Conservation (phyloP, 2,888 invertebrate genomes). For the Acanthoscelides obtectus region DNA sequence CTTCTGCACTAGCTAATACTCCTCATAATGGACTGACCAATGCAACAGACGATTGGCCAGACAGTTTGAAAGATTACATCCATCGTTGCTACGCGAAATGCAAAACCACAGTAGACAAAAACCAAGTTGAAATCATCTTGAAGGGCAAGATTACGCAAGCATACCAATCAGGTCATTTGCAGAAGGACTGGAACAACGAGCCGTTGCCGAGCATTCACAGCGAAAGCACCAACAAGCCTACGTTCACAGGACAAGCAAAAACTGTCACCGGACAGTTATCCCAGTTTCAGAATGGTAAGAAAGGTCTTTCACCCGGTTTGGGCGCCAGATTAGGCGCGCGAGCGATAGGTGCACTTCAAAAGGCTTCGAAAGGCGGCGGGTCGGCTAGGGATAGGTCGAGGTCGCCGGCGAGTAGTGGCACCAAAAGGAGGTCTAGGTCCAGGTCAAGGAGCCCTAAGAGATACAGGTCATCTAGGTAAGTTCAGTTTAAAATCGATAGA, state of each 20-base stretch:
- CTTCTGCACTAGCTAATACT: slow-evolving; percentile 10
- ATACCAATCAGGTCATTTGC: slow-evolving; percentile 80
- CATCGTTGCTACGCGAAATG: slow-evolving; percentile 90
- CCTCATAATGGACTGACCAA: slow-evolving; percentile 40
- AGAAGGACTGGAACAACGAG: slow-evolving; percentile 94
- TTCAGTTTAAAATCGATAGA: background rate
- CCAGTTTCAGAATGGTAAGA: slow-evolving; percentile 54
- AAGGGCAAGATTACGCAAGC: slow-evolving; percentile 92
- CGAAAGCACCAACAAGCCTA: slow-evolving; percentile 54
- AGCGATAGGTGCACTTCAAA: slow-evolving; percentile 33
- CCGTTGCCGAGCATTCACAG: slow-evolving; percentile 85
- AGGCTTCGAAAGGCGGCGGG: slow-evolving; percentile 34
- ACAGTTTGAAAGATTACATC: slow-evolving; percentile 80
- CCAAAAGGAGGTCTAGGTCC: slow-evolving; percentile 25
- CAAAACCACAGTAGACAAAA: slow-evolving; percentile 81
- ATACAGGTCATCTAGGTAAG: slow-evolving; percentile 41
- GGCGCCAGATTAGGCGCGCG: slow-evolving; percentile 57
- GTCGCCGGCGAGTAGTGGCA: slow-evolving; percentile 26
- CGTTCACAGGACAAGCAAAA: slow-evolving; percentile 23
- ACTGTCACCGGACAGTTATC: slow-evolving; percentile 53
- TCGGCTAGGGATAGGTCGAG: slow-evolving; percentile 44
- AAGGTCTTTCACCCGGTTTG: slow-evolving; percentile 43
- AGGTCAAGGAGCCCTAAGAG: slow-evolving; percentile 36
- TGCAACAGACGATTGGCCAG: slow-evolving; percentile 71
- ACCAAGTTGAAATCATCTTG: slow-evolving; percentile 89